These are phyloP conservation scores for Eudasyphora cyanicolor DNA, from an alignment of 2,888 invertebrate species.

Conservation along the genomic window DNA sequence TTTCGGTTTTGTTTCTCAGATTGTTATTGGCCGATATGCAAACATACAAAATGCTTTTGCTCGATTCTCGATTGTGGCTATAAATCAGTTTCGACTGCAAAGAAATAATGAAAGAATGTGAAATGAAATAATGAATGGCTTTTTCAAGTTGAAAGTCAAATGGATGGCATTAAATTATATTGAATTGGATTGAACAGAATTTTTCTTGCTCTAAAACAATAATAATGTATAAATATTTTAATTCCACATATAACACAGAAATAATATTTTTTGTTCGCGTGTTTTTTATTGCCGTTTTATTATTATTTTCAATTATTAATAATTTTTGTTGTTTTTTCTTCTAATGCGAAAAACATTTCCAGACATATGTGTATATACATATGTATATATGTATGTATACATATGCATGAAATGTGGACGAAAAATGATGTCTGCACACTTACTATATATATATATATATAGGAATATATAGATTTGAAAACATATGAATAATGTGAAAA, in stretches of 20 bases:
- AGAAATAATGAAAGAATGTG: neutral
- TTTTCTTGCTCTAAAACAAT: neutral
- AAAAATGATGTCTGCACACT: neutral
- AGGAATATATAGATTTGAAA: too few species aligned
- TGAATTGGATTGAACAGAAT: too few species aligned
- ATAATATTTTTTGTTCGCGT: neutral
- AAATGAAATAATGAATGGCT: neutral
- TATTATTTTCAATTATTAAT: neutral
- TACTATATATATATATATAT: neutral
- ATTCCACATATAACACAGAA: neutral
- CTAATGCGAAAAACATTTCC: conserved; percentile 18
- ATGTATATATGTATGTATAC: neutral
- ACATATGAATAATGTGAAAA: conserved; percentile 3
- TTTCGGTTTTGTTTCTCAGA: conserved; percentile 31
- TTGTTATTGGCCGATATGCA: neutral
- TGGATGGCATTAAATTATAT: neutral
- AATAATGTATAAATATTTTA: neutral
- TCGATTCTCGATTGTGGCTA: neutral
- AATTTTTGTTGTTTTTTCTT: neutral
- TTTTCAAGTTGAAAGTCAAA: conserved; percentile 1
- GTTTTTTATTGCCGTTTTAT: neutral
- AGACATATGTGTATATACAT: neutral
- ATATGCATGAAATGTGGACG: too few species aligned
- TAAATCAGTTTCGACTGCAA: conserved; percentile 19
- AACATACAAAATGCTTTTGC: conserved; percentile 3